phyloP scores from a whole-genome alignment of 2,888 invertebrate genomes.

The Stenodema calcarata region DNA sequence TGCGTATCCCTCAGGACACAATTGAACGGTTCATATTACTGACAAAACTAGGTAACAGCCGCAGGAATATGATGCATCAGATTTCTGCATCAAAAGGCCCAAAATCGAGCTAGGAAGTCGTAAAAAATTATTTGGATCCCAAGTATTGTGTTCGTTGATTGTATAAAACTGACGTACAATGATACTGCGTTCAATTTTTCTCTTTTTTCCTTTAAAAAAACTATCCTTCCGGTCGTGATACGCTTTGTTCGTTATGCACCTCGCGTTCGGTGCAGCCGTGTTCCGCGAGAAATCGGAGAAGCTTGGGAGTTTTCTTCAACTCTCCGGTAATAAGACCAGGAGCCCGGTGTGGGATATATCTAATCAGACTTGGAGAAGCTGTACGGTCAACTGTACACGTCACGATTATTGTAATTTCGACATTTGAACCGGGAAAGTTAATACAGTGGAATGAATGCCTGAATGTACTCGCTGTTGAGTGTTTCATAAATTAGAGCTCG shows the following conservation, averaged over 20 bases:
- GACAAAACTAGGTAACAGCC: too few relatives aligned
- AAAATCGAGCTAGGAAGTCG: too few relatives aligned
- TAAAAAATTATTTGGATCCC: too few relatives aligned
- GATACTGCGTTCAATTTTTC: neutral
- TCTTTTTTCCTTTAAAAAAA: neutral
- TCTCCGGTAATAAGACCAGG: neutral
- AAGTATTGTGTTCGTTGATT: too few relatives aligned
- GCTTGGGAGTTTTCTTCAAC: neutral
- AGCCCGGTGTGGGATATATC: neutral
- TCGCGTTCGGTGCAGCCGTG: neutral
- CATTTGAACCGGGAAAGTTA: neutral
- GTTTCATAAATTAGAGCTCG: too few relatives aligned
- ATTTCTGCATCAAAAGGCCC: too few relatives aligned
- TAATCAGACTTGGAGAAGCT: neutral
- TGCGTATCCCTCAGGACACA: too few relatives aligned
- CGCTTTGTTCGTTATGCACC: neutral
- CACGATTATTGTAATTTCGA: neutral
- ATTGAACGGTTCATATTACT: too few relatives aligned
- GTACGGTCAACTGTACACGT: neutral
- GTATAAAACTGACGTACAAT: too few relatives aligned
- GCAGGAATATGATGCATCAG: too few relatives aligned
- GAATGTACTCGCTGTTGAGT: too few relatives aligned
- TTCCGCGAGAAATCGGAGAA: neutral
- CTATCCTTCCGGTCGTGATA: neutral
- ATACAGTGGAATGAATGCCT: too few relatives aligned